Evolutionary conservation across 2,888 invertebrate species (phyloP).

Genomic region (Drosophila limbata): DNA sequence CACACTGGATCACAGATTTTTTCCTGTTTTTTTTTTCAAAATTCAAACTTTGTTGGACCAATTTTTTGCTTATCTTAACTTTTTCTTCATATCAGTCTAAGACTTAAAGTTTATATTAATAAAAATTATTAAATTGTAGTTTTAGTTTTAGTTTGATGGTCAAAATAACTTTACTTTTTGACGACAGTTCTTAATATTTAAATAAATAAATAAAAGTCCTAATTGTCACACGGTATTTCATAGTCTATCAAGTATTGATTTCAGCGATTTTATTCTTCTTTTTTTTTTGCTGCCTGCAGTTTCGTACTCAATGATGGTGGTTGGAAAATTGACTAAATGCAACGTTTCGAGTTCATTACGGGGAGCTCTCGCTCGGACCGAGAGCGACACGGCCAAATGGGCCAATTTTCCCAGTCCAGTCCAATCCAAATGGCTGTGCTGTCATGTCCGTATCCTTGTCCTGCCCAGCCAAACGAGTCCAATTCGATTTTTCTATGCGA

Average conservation of each 20-base stretch:
- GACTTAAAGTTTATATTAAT: no score
- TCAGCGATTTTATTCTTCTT: conserved; percentile 4
- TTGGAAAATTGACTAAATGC: conserved; percentile 78
- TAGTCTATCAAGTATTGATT: not conserved
- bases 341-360: conserved; percentile 69
- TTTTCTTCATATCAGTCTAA: no score
- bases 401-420: conserved; percentile 63
- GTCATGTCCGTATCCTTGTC: not conserved
- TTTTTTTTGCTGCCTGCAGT: conserved; percentile 21
- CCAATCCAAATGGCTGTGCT: conserved; percentile 28
- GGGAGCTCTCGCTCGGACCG: conserved; percentile 7
- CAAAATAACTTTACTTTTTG: no score
- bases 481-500: conserved; percentile 66
- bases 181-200: no score
- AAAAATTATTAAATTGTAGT: no score
- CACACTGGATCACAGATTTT: no score
- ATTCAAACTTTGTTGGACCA: no score
- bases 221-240: conserved; percentile 7
- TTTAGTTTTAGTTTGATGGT: no score
- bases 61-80: no score
- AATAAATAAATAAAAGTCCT: no score
- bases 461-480: conserved; percentile 51
- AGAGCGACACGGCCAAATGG: conserved; percentile 52
- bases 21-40: no score
- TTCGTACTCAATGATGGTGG: conserved; percentile 57